These are phyloP conservation scores for Geodia barretti DNA, from an alignment of 37 sponge, comb jelly and placozoan species.

Conservation along the genomic window DNA sequence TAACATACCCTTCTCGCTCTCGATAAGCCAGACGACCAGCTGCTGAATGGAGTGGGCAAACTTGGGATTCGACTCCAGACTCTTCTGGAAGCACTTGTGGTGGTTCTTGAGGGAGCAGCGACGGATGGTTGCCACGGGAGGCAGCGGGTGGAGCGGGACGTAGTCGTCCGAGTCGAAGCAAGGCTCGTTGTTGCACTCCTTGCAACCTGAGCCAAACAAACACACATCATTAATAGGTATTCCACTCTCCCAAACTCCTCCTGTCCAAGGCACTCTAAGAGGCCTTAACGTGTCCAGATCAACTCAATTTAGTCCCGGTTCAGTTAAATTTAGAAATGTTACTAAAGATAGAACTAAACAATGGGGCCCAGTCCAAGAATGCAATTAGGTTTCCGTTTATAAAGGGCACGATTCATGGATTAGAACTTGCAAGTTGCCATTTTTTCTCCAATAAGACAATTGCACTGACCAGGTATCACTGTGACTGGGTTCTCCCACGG, in stretches of 20 bases:
- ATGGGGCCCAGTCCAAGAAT: too few relatives aligned
- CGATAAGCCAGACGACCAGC: slow-evolving; percentile 72
- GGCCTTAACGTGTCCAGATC: too few relatives aligned
- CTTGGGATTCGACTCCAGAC: slow-evolving; percentile 32
- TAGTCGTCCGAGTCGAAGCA: slow-evolving; percentile 32
- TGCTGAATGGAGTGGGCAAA: slow-evolving; percentile 71
- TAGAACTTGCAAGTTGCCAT: too few relatives aligned
- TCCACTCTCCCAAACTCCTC: background rate
- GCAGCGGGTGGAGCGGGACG: slow-evolving; percentile 41
- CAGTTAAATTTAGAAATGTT: too few relatives aligned
- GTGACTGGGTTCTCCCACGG: slow-evolving; percentile 42
- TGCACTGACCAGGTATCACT: slow-evolving; percentile 46
- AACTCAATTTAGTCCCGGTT: too few relatives aligned
- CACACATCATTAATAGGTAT: background rate
- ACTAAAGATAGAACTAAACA: too few relatives aligned
- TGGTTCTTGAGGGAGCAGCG: slow-evolving; percentile 49
- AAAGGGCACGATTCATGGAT: too few relatives aligned
- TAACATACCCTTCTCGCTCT: slow-evolving; percentile 55
- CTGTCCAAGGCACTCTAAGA: too few relatives aligned
- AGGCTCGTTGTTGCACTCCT: slow-evolving; percentile 46
- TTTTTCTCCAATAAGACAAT: too few relatives aligned
- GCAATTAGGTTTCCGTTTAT: too few relatives aligned
- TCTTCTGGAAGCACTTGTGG: slow-evolving; percentile 50
- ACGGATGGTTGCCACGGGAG: slow-evolving; percentile 49
- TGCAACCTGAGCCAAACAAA: slow-evolving; percentile 9